Evolutionary conservation across 2,797 vertebrate species (phyloP).

Genomic region (Galago senegalensis): DNA sequence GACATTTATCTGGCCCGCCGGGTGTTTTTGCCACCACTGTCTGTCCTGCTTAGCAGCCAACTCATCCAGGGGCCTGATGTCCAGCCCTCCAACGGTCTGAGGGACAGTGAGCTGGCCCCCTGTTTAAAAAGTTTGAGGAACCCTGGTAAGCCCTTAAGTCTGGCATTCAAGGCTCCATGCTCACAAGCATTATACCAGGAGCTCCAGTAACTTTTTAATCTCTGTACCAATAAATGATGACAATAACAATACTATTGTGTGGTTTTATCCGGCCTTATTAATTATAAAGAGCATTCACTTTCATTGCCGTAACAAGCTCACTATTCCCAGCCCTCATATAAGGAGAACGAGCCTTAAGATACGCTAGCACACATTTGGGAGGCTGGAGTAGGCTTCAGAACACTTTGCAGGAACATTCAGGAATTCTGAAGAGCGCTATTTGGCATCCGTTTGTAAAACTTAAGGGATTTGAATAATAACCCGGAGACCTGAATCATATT

Average conservation of each 20-base stretch:
- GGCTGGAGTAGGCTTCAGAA: not conserved
- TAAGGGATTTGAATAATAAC: slow-evolving; percentile 52
- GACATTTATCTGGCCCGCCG: no score
- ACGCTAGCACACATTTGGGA: not conserved
- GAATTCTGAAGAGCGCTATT: slow-evolving; percentile 47
- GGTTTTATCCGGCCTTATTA: slow-evolving; percentile 43
- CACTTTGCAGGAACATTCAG: not conserved
- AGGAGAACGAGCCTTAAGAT: slow-evolving; percentile 41
- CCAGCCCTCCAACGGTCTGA: no score
- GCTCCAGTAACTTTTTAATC: slow-evolving; percentile 28
- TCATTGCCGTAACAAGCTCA: slow-evolving; percentile 9
- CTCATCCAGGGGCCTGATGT: no score
- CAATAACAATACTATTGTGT: not conserved
- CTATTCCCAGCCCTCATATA: not conserved
- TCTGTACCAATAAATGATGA: not conserved
- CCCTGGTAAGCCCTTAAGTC: not conserved
- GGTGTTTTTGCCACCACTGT: no score
- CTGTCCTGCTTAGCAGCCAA: no score
- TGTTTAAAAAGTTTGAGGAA: no score
- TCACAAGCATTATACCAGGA: not conserved
- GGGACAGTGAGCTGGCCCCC: no score
- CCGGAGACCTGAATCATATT: slow-evolving; percentile 4
- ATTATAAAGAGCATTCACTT: slow-evolving; percentile 39
- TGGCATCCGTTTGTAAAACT: slow-evolving; percentile 50
- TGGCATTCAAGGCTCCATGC: slow-evolving; percentile 11